These are phyloP conservation scores for Platalea minor DNA, from an alignment of 2,797 vertebrate genomes.

Conservation along the genomic window DNA sequence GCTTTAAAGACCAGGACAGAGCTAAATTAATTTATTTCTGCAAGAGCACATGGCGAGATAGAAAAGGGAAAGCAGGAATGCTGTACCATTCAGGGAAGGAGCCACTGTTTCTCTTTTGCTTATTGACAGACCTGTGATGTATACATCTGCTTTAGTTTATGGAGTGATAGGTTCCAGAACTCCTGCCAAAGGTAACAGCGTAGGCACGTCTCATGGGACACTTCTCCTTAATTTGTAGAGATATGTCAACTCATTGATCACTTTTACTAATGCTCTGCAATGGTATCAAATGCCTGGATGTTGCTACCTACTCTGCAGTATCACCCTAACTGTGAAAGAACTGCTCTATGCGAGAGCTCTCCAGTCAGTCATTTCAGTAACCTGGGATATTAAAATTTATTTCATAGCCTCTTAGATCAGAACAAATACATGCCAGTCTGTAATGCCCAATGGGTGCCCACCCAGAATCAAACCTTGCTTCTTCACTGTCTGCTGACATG, in stretches of 20 bases:
- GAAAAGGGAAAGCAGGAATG: background rate
- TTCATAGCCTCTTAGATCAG: background rate
- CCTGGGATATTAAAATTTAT: background rate
- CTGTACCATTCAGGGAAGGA: background rate
- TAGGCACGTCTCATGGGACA: background rate
- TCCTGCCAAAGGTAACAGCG: background rate
- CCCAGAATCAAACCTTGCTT: background rate
- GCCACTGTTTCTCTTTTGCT: background rate
- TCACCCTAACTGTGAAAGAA: background rate
- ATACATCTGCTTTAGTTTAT: background rate
- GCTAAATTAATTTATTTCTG: slow-evolving; percentile 3
- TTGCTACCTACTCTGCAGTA: background rate
- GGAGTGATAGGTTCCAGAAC: background rate
- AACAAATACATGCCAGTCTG: background rate
- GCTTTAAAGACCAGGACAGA: background rate
- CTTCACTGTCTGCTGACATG: background rate
- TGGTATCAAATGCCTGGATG: background rate
- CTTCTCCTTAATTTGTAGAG: background rate
- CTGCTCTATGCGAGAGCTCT: background rate
- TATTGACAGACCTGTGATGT: background rate
- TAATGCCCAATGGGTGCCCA: background rate
- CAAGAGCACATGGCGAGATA: background rate
- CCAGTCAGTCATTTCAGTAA: background rate
- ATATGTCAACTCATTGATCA: background rate
- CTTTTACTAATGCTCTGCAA: background rate